Evolutionary conservation across 2,113 vertebrate species (phyloP).

Genomic region (Mungos mungo): DNA sequence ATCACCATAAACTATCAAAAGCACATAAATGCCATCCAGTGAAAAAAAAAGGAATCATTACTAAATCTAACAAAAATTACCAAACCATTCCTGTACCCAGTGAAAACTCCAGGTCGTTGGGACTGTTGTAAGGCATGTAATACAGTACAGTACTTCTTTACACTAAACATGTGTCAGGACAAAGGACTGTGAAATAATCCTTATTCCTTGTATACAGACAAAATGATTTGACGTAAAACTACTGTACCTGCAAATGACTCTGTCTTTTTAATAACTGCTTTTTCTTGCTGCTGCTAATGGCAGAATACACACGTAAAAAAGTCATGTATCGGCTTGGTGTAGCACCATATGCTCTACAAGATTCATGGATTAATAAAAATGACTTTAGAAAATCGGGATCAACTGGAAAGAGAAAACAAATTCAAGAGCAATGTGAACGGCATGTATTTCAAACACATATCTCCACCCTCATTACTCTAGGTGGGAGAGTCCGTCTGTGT

Average conservation of each 20-base stretch:
- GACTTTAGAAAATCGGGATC: constrained; percentile 90
- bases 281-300: constrained; percentile 91
- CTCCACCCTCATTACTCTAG: neutral
- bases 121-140: neutral
- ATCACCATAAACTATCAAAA: neutral
- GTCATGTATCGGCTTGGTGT: constrained; percentile 95
- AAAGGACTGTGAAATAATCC: neutral
- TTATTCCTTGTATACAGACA: neutral
- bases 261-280: constrained; percentile 92
- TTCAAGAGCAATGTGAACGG: neutral
- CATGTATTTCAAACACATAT: neutral
- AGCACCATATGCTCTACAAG: constrained; percentile 91
- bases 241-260: constrained; percentile 94
- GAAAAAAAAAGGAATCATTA: neutral
- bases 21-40: neutral
- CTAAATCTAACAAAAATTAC: neutral
- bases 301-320: constrained; percentile 90
- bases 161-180: neutral
- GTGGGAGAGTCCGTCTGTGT: neutral
- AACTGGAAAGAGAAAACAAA: constrained; percentile 71
- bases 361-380: constrained; percentile 94
- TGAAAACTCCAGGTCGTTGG: neutral
- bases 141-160: neutral
- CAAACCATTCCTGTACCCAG: neutral
- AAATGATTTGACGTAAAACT: constrained; percentile 7